Conservation (phyloP, 1,140 invertebrate genomes). For the Euschistus heros region DNA sequence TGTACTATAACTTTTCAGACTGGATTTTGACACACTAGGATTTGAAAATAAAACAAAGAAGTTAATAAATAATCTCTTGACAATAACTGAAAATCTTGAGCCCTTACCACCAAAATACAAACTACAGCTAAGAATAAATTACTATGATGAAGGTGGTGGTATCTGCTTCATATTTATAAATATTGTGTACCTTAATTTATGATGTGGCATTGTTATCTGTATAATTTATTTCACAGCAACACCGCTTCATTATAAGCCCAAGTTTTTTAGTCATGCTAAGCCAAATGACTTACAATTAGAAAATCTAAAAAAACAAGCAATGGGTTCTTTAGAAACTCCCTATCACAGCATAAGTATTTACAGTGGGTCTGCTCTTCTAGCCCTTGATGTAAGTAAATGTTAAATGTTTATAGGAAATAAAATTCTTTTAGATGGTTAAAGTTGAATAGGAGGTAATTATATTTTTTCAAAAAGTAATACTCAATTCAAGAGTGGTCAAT, state of each 20-base stretch:
- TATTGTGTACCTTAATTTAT: too few relatives aligned
- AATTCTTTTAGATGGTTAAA: too few relatives aligned
- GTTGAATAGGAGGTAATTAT: too few relatives aligned
- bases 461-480: too few relatives aligned
- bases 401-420: neutral
- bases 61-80: slow-evolving; percentile 4
- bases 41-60: slow-evolving; percentile 3
- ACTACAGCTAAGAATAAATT: slow-evolving; percentile 6
- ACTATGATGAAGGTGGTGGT: slow-evolving; percentile 3
- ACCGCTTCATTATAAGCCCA: neutral
- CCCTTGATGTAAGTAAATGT: neutral
- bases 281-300: neutral
- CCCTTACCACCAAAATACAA: neutral
- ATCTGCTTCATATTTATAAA: too few relatives aligned
- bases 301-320: neutral
- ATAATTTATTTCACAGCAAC: neutral
- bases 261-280: slow-evolving; percentile 5
- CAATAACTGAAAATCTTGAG: neutral
- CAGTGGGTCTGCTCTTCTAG: neutral
- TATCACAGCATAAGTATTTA: neutral
- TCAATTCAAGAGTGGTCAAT: too few relatives aligned
- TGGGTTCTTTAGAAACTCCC: neutral
- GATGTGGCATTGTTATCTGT: too few relatives aligned
- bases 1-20: neutral
- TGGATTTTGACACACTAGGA: neutral